Percentiles rank a stretch among this genome's conserved stretches.
Evolutionary conservation across 2,797 vertebrate species (phyloP).

Genomic region (Phaenicophaeus curvirostris): DNA sequence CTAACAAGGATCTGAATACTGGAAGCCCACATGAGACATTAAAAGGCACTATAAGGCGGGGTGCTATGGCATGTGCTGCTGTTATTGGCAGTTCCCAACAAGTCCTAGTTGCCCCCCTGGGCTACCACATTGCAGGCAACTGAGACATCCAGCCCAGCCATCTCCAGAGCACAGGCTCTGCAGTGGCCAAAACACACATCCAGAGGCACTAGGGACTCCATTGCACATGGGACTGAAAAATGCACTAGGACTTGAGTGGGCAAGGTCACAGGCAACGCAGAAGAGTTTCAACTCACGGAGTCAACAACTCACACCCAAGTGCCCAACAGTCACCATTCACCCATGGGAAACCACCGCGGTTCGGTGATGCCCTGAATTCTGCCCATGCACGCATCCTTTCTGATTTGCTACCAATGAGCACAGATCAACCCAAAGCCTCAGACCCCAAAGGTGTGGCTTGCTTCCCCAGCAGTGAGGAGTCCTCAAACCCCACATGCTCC

Average conservation of each 20-base stretch:
- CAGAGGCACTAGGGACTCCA: accelerated
- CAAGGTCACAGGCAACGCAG: neutral
- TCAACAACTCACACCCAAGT: accelerated
- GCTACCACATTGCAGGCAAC: neutral
- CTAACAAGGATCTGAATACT: neutral
- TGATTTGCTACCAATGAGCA: accelerated
- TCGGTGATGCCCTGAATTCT: neutral
- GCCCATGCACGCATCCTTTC: accelerated
- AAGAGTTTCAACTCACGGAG: neutral
- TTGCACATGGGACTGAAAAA: neutral
- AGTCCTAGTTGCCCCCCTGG: neutral
- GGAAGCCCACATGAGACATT: neutral
- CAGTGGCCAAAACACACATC: neutral
- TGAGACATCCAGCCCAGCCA: accelerated
- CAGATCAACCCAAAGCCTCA: neutral
- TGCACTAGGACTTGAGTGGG: neutral
- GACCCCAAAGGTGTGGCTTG: neutral
- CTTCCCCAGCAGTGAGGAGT: neutral
- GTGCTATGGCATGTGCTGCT: neutral
- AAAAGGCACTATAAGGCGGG: neutral
- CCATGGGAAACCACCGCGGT: neutral
- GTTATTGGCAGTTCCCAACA: neutral
- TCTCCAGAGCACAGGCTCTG: neutral
- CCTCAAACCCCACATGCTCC: accelerated
- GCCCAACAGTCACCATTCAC: neutral